Conservation (phyloP, 2,113 vertebrate species). For the Lagopus muta region DNA sequence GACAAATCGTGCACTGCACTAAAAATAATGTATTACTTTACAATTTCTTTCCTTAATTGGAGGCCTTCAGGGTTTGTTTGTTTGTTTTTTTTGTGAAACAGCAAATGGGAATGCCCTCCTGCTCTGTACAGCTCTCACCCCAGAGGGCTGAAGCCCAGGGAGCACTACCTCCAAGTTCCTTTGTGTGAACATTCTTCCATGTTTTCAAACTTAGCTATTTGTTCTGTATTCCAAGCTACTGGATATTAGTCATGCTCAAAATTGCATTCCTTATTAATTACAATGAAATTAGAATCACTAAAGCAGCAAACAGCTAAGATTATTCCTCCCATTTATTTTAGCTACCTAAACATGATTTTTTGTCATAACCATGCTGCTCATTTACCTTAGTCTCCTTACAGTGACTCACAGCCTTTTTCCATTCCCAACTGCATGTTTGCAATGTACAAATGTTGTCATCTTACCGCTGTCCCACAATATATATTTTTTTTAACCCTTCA, state of each 20-base stretch:
- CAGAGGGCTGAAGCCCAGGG: not conserved
- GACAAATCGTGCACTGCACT: not conserved
- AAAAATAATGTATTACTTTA: not conserved
- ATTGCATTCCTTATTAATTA: not conserved
- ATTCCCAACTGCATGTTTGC: not conserved
- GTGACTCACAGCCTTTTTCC: not conserved
- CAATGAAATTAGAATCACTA: not conserved
- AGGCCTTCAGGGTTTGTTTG: not conserved
- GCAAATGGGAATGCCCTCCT: not conserved
- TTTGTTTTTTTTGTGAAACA: not conserved
- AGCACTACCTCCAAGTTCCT: fast-evolving
- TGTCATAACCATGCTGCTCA: not conserved
- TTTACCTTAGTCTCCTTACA: not conserved
- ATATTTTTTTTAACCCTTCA: not conserved
- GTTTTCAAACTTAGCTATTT: not conserved
- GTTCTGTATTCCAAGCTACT: not conserved
- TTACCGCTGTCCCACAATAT: not conserved
- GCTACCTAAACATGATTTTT: not conserved
- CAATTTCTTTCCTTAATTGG: not conserved
- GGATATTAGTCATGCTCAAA: not conserved
- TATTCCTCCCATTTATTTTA: not conserved
- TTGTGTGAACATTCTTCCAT: not conserved
- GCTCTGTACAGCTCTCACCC: not conserved
- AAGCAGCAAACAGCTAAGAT: not conserved
- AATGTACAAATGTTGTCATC: not conserved